Evolutionary conservation across 2,113 vertebrate genomes (phyloP).

Genomic region (Dasyurus viverrinus): DNA sequence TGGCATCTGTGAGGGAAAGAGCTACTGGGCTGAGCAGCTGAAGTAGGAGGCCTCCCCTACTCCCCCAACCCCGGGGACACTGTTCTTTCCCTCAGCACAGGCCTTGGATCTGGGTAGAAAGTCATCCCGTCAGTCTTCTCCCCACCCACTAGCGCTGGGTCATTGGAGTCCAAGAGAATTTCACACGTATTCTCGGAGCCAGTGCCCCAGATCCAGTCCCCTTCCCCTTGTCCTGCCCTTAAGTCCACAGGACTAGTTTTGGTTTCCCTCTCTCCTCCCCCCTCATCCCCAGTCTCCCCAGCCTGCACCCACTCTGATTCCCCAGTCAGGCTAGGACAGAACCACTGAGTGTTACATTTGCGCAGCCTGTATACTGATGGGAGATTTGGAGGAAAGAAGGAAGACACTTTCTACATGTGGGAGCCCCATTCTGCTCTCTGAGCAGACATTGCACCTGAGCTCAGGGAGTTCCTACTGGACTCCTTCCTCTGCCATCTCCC

Average conservation of each 20-base stretch:
- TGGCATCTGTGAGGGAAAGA: conserved; percentile 56
- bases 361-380: background rate
- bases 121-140: background rate
- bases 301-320: background rate
- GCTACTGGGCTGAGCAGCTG: background rate
- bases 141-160: background rate
- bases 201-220: background rate
- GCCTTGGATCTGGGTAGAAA: background rate
- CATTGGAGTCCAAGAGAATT: background rate
- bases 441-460: background rate
- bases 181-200: background rate
- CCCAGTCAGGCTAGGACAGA: background rate
- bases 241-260: background rate
- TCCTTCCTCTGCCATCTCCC: background rate
- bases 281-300: too few species aligned
- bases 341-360: background rate
- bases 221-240: rapidly evolving
- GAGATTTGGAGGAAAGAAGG: background rate
- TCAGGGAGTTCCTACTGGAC: background rate
- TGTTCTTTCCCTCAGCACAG: background rate
- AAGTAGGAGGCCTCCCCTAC: too few species aligned
- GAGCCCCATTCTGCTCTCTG: background rate
- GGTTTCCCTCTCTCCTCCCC: background rate
- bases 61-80: rapidly evolving
- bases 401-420: background rate